phyloP scores from a whole-genome alignment of 2,797 vertebrate species.

The Peromyscus melanophrys region DNA sequence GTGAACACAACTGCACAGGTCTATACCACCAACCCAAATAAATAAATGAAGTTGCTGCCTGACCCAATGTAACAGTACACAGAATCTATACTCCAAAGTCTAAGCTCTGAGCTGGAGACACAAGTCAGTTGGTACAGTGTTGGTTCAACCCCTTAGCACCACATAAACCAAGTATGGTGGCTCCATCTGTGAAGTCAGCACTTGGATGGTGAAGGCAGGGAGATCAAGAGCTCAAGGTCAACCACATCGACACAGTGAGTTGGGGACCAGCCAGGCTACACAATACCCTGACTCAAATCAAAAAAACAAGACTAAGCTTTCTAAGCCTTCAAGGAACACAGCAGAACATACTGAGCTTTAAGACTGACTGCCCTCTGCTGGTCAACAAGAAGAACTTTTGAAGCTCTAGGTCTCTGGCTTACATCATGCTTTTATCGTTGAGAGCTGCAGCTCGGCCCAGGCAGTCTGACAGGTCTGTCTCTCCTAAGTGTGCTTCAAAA shows the following conservation, averaged over 20 bases:
- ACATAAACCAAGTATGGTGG: not conserved
- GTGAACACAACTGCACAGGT: not conserved
- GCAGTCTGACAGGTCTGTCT: not conserved
- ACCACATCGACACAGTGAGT: not conserved
- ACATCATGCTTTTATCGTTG: not conserved
- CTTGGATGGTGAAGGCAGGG: not conserved
- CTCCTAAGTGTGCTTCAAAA: constrained; percentile 43
- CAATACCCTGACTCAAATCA: not conserved
- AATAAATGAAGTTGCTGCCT: not conserved
- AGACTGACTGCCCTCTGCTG: constrained; percentile 69
- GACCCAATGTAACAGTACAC: not conserved
- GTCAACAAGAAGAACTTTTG: constrained; percentile 51
- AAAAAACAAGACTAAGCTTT: not conserved
- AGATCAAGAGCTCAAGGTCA: not conserved
- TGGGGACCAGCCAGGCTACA: not conserved
- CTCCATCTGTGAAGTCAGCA: not conserved
- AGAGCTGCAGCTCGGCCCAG: constrained; percentile 17
- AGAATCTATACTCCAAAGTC: constrained; percentile 31
- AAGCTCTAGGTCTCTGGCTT: not conserved
- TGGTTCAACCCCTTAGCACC: not conserved
- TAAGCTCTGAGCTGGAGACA: not conserved
- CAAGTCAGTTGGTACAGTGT: not conserved
- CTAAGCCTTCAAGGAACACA: not conserved
- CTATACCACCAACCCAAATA: not conserved
- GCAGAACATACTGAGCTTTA: not conserved